phyloP scores from a whole-genome alignment of 2,113 vertebrate species.

The Cinclus mexicanus region DNA sequence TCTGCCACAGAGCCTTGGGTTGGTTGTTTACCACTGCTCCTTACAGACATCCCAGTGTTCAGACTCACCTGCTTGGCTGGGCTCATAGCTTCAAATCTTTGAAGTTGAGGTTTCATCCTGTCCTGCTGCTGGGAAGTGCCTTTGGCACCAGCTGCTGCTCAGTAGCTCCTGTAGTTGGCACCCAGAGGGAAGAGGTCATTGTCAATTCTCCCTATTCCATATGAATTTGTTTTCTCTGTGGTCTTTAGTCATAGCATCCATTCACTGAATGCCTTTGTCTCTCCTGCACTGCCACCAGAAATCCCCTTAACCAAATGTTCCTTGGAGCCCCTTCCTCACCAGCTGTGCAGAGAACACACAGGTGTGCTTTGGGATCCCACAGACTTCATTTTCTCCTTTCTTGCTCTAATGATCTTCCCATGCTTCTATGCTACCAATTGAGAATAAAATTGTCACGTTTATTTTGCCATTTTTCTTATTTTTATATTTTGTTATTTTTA shows the following conservation, averaged over 20 bases:
- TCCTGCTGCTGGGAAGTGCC: background rate
- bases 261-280: background rate
- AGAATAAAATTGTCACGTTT: background rate
- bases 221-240: background rate
- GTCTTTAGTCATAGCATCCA: too few species aligned
- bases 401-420: background rate
- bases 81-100: too few species aligned
- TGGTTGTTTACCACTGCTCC: background rate
- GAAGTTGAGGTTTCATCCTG: background rate
- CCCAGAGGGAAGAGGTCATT: background rate
- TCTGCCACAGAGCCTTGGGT: background rate
- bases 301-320: too few species aligned
- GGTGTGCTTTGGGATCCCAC: too few species aligned
- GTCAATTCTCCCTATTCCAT: background rate
- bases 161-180: background rate
- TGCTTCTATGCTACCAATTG: background rate
- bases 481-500: background rate
- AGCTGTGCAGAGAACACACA: background rate
- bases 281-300: background rate
- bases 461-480: background rate
- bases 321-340: background rate
- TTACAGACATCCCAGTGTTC: background rate
- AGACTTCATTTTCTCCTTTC: background rate
- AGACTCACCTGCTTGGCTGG: rapidly evolving
- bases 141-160: background rate